Percentiles rank a stretch among this genome's conserved stretches.
Conservation (phyloP, 1,140 invertebrate species). For the Wasmannia auropunctata region DNA sequence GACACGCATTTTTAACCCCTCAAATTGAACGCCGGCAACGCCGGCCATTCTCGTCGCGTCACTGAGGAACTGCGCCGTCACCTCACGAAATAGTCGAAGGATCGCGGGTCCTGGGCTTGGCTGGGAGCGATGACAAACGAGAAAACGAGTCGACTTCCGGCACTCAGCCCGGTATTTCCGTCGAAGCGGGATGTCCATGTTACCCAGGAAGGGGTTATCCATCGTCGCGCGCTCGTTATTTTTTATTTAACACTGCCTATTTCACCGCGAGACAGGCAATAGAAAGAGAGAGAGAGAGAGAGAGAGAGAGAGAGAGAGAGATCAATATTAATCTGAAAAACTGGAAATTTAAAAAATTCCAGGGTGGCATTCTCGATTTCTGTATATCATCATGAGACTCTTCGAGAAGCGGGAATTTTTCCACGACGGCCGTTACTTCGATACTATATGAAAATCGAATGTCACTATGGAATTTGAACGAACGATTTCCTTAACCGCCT, state of each 20-base stretch:
- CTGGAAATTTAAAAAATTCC: slow-evolving; percentile 8
- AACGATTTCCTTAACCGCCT: slow-evolving; percentile 40
- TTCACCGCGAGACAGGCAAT: not conserved
- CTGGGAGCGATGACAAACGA: slow-evolving; percentile 59
- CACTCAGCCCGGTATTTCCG: slow-evolving; percentile 46
- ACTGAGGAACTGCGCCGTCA: slow-evolving; percentile 50
- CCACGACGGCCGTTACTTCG: slow-evolving; percentile 32
- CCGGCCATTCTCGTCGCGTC: slow-evolving; percentile 15
- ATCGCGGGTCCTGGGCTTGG: not conserved
- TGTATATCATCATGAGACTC: not conserved
- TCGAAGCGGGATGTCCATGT: slow-evolving; percentile 53
- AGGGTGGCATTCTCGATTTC: slow-evolving; percentile 35
- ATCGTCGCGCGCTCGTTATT: slow-evolving; percentile 51
- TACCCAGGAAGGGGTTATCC: slow-evolving; percentile 59
- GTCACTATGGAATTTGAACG: slow-evolving; percentile 74
- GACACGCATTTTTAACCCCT: slow-evolving; percentile 45
- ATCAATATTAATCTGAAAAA: not conserved
- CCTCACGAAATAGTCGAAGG: slow-evolving; percentile 43
- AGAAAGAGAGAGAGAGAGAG: not conserved
- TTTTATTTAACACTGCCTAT: slow-evolving; percentile 61
- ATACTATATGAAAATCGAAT: slow-evolving; percentile 74
- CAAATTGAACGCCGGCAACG: slow-evolving; percentile 30
- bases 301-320: no score
- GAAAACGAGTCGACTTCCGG: slow-evolving; percentile 32
- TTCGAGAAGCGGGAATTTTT: not conserved